Conservation (phyloP, 2,888 invertebrate species). For the Bhutanitis thaidina region DNA sequence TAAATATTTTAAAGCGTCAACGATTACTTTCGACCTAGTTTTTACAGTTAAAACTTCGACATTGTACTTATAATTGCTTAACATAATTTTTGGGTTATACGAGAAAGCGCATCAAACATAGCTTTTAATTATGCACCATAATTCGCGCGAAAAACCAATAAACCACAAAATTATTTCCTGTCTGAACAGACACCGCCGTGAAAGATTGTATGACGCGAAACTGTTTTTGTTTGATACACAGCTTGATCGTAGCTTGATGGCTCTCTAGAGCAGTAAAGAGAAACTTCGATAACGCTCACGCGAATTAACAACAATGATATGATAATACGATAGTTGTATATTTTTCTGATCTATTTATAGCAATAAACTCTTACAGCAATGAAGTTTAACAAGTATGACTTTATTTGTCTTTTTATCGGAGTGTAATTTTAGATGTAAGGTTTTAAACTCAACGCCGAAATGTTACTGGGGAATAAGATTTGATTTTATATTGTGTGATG, state of each 20-base stretch:
- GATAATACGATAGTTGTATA: too few species aligned
- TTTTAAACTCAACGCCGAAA: too few species aligned
- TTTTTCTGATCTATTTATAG: too few species aligned
- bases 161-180: conserved; percentile 68
- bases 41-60: neutral
- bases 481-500: too few species aligned
- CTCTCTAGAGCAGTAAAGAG: neutral
- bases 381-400: too few species aligned
- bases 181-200: conserved; percentile 40
- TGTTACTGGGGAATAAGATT: too few species aligned
- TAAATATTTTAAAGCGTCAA: neutral
- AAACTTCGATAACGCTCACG: neutral
- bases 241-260: neutral
- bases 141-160: conserved; percentile 66
- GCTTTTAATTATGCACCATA: conserved; percentile 55
- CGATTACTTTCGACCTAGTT: neutral
- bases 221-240: conserved; percentile 1
- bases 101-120: conserved; percentile 63
- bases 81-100: conserved; percentile 32
- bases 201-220: conserved; percentile 29
- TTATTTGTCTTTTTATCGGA: too few species aligned
- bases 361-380: too few species aligned
- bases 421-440: too few species aligned
- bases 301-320: too few species aligned
- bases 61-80: too few species aligned